Percentiles rank a stretch among this genome's conserved stretches.
phyloP scores from a whole-genome alignment of 2,797 vertebrate species.

The Sciurus vulgaris region DNA sequence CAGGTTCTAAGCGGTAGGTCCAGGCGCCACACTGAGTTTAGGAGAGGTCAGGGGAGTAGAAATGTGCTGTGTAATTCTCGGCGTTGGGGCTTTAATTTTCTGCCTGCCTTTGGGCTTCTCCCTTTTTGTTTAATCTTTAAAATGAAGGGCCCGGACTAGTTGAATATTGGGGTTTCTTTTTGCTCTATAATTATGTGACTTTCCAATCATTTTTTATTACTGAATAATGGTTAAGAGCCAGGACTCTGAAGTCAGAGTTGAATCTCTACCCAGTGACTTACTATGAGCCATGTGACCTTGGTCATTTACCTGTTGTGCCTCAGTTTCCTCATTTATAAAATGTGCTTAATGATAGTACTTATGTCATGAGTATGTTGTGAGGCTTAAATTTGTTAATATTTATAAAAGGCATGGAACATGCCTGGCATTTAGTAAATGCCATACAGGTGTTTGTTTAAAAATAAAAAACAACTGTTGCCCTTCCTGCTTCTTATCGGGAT shows the following conservation, averaged over 20 bases:
- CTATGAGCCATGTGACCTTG: constrained; percentile 8
- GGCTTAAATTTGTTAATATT: constrained; percentile 40
- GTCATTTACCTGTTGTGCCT: constrained; percentile 8
- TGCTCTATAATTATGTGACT: constrained; percentile 22
- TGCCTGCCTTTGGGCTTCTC: background rate
- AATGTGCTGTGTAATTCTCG: background rate
- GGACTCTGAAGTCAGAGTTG: constrained; percentile 47
- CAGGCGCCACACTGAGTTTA: background rate
- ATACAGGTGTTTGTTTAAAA: background rate
- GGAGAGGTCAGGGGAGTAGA: background rate
- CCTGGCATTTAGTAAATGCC: background rate
- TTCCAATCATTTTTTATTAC: constrained; percentile 53
- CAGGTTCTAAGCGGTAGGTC: background rate
- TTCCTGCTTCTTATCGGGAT: constrained; percentile 28
- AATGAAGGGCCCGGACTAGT: background rate
- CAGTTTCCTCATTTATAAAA: constrained; percentile 58
- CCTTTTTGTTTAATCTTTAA: constrained; percentile 34
- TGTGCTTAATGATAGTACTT: background rate
- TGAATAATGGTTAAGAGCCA: constrained; percentile 37
- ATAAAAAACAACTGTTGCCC: background rate
- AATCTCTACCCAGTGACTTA: background rate
- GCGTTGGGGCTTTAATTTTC: background rate
- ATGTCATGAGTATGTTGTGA: background rate
- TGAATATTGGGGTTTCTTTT: constrained; percentile 22
- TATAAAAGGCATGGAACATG: background rate